Evolutionary conservation across 2,797 vertebrate genomes (phyloP).

Genomic region (Sebastes diploproa): DNA sequence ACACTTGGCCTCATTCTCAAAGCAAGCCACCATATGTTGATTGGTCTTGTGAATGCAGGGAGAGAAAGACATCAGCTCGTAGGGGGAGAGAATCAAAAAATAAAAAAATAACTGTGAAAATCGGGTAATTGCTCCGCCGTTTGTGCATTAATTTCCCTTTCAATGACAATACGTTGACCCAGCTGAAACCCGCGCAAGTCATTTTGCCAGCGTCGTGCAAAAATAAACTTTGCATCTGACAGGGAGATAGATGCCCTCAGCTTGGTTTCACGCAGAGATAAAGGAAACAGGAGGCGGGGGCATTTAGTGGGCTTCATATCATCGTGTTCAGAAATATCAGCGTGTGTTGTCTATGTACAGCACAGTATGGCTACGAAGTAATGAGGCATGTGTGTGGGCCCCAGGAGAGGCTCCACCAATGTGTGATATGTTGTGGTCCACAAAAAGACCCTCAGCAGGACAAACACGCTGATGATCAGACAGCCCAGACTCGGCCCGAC

Average conservation of each 20-base stretch:
- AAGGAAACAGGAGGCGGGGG: constrained; percentile 7
- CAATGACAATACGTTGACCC: constrained; percentile 51
- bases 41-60: constrained; percentile 29
- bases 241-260: constrained; percentile 60
- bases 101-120: not conserved
- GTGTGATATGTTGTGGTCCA: constrained; percentile 16
- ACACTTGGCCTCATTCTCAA: constrained; percentile 67
- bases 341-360: not conserved
- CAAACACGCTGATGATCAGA: constrained; percentile 1
- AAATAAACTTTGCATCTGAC: constrained; percentile 61
- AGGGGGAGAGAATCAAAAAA: not conserved
- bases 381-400: constrained; percentile 16
- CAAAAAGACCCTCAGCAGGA: constrained; percentile 20
- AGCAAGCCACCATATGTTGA: constrained; percentile 65
- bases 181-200: constrained; percentile 28
- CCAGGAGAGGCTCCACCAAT: constrained; percentile 2
- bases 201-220: constrained; percentile 41
- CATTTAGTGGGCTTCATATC: constrained; percentile 14
- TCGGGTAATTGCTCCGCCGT: constrained; percentile 40
- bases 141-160: constrained; percentile 57
- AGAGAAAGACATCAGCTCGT: not conserved
- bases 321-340: not conserved
- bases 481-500: not conserved
- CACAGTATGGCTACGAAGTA: constrained; percentile 23
- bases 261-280: constrained; percentile 31